Conservation (phyloP, 2,888 invertebrate genomes). For the Elysia crispata region DNA sequence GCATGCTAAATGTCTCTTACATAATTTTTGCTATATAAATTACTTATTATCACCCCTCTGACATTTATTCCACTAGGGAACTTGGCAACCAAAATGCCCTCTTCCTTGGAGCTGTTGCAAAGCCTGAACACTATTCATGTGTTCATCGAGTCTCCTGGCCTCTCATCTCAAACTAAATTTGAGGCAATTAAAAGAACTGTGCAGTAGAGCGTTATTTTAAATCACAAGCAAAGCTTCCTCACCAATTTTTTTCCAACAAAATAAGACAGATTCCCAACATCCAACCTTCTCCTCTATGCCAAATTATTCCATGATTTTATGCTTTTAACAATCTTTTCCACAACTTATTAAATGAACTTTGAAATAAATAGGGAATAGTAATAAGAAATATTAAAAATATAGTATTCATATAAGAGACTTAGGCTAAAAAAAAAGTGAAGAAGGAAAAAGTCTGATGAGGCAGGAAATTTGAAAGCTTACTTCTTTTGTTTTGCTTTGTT, state of each 20-base stretch:
- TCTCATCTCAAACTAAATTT: slow-evolving; percentile 1
- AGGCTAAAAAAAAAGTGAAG: too few species aligned
- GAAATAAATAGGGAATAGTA: too few species aligned
- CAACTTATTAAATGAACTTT: too few species aligned
- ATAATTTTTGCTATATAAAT: background rate
- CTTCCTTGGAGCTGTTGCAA: slow-evolving; percentile 1
- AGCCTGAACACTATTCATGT: background rate
- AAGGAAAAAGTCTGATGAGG: too few species aligned
- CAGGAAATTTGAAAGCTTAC: too few species aligned
- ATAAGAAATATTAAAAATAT: too few species aligned
- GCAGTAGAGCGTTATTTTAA: slow-evolving; percentile 1
- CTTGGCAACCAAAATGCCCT: background rate
- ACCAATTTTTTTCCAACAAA: slow-evolving; percentile 1
- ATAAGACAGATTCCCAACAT: background rate
- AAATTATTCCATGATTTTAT: background rate
- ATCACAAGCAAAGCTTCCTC: too few species aligned
- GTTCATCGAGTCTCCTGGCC: background rate
- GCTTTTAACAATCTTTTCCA: background rate
- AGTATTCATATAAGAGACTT: too few species aligned
- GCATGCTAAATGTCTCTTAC: background rate
- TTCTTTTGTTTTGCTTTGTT: too few species aligned
- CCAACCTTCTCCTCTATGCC: slow-evolving; percentile 4
- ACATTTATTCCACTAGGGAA: background rate
- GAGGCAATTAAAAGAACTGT: background rate
- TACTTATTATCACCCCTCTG: slow-evolving; percentile 18